Evolutionary conservation across 2,888 invertebrate species (phyloP).

Genomic region (Atherix ibis): DNA sequence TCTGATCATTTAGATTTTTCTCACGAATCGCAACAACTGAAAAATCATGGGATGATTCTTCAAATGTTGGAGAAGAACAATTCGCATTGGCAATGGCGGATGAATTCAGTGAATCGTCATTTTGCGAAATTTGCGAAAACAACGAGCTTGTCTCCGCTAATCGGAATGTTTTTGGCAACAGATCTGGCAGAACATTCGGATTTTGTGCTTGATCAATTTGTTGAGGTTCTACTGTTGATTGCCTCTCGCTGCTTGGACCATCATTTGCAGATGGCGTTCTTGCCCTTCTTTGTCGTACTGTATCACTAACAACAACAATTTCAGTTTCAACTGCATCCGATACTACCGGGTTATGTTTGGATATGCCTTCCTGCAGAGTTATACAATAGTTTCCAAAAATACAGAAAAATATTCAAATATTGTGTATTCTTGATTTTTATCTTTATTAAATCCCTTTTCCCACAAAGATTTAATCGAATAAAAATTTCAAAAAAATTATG

Average conservation of each 20-base stretch:
- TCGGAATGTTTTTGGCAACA: slow-evolving; percentile 44
- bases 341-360: background rate
- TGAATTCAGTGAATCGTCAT: slow-evolving; percentile 22
- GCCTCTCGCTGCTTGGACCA: slow-evolving; percentile 13
- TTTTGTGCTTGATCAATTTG: slow-evolving; percentile 22
- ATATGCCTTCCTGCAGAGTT: slow-evolving; percentile 7
- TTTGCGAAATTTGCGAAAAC: slow-evolving; percentile 50
- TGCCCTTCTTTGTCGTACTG: slow-evolving; percentile 39
- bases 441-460: too few relatives aligned
- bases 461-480: too few relatives aligned
- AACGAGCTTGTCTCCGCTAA: slow-evolving; percentile 49
- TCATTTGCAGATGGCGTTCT: slow-evolving; percentile 23
- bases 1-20: slow-evolving; percentile 49
- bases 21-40: slow-evolving; percentile 53
- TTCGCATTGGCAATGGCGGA: too few relatives aligned
- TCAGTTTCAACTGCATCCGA: slow-evolving; percentile 34
- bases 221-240: slow-evolving; percentile 7
- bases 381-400: slow-evolving; percentile 4
- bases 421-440: background rate
- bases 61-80: background rate
- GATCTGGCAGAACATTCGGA: slow-evolving; percentile 31
- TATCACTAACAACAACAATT: slow-evolving; percentile 43
- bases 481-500: too few relatives aligned
- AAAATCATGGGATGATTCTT: slow-evolving; percentile 23
- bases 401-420: background rate